phyloP scores from a whole-genome alignment of 2,113 vertebrate genomes.

The Cyanoliseus patagonus region DNA sequence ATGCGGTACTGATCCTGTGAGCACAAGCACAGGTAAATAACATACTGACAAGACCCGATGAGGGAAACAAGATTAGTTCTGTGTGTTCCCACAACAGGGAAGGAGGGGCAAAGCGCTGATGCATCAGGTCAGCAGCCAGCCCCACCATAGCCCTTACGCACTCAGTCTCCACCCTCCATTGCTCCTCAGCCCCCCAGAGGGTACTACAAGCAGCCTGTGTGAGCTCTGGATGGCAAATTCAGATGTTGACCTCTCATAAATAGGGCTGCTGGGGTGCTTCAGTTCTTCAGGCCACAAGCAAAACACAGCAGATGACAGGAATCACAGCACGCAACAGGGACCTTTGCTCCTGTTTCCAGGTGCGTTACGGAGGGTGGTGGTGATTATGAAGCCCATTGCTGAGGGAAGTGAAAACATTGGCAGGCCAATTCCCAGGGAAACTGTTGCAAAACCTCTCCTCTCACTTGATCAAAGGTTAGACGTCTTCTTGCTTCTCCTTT shows the following conservation, averaged over 20 bases:
- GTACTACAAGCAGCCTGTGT: background rate
- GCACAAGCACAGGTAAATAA: background rate
- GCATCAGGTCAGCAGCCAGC: background rate
- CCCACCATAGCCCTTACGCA: background rate
- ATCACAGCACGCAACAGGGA: background rate
- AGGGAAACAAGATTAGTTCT: background rate
- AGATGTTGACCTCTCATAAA: background rate
- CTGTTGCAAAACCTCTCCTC: background rate
- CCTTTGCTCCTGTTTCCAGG: background rate
- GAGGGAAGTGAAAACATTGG: background rate
- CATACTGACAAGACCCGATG: too few relatives aligned
- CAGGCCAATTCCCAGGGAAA: background rate
- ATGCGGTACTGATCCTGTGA: background rate
- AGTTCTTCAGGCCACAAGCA: background rate
- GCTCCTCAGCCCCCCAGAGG: background rate
- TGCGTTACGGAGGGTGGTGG: background rate
- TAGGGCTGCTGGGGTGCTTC: background rate
- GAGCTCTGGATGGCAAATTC: background rate
- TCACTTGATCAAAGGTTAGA: background rate
- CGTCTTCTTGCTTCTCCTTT: background rate
- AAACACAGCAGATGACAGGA: background rate
- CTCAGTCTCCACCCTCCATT: too few relatives aligned
- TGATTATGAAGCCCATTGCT: fast-evolving
- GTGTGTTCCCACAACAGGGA: background rate
- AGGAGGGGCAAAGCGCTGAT: background rate